phyloP scores from a whole-genome alignment of 2,797 vertebrate genomes.

The Silurus aristotelis region DNA sequence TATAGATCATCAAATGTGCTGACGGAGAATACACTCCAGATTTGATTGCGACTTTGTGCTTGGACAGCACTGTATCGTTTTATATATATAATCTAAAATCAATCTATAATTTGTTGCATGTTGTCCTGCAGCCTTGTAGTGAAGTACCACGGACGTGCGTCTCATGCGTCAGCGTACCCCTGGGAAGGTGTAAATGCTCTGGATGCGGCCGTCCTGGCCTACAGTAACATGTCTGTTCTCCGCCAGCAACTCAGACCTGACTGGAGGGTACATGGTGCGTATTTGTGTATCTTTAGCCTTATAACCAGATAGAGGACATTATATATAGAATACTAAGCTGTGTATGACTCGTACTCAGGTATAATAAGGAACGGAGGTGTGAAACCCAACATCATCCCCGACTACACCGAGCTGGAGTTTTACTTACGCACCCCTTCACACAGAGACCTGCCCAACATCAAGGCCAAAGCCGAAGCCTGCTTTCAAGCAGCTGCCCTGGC shows the following conservation, averaged over 20 bases:
- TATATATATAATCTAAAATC: too few species aligned
- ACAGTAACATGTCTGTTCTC: conserved; percentile 85
- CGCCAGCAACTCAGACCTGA: conserved; percentile 87
- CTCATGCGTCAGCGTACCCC: conserved; percentile 85
- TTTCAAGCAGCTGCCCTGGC: conserved; percentile 84
- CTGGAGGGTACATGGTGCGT: conserved; percentile 85
- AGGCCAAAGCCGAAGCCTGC: conserved; percentile 80
- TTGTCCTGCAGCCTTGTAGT: conserved; percentile 75
- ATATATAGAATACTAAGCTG: neutral
- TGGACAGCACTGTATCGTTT: neutral
- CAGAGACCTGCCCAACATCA: conserved; percentile 77
- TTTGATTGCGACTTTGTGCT: neutral
- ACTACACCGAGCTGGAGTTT: conserved; percentile 82
- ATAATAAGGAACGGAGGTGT: conserved; percentile 86
- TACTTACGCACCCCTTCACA: conserved; percentile 82
- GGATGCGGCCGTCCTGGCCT: conserved; percentile 86
- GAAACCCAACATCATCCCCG: conserved; percentile 88
- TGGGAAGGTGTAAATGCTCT: conserved; percentile 88
- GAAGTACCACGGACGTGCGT: conserved; percentile 84
- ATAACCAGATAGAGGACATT: too few species aligned
- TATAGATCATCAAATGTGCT: neutral
- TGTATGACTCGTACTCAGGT: conserved; percentile 65
- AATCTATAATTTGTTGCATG: neutral
- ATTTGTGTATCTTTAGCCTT: neutral
- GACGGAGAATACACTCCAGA: neutral